Evolutionary conservation across 92 coral and sea anemone species (phyloP).

Genomic region (Virgularia gustaviana): DNA sequence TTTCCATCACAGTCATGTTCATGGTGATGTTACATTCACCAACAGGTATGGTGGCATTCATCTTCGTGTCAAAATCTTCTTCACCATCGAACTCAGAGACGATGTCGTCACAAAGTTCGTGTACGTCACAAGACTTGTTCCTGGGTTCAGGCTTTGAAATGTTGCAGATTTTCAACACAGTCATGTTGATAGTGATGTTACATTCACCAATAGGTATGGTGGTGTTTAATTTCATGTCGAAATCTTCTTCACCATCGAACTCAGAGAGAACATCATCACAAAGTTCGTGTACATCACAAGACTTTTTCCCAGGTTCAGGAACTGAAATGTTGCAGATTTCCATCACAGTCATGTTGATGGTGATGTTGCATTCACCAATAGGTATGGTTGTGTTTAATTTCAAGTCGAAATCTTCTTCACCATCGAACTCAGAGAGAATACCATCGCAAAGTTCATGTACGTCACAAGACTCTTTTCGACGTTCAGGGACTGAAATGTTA

Average conservation of each 20-base stretch:
- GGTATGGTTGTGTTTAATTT: neutral
- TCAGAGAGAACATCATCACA: neutral
- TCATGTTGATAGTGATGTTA: conserved; percentile 7
- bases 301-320: conserved; percentile 1
- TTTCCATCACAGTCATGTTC: neutral
- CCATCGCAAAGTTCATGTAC: neutral
- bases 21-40: conserved; percentile 5
- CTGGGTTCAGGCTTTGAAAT: neutral
- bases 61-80: neutral
- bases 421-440: neutral
- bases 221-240: neutral
- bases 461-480: neutral
- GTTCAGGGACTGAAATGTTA: too few relatives aligned
- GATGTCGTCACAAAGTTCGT: neutral
- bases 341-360: neutral
- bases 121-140: neutral
- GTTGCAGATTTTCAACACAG: neutral
- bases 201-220: neutral
- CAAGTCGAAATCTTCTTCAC: neutral
- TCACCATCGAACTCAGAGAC: neutral
- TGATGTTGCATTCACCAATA: neutral
- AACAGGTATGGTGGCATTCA: neutral
- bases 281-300: conserved; percentile 1
- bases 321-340: neutral
- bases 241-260: neutral